Percentiles rank a stretch among this genome's conserved stretches.
Conservation (phyloP, 2,888 invertebrate genomes). For the Peribatodes rhomboidaria region DNA sequence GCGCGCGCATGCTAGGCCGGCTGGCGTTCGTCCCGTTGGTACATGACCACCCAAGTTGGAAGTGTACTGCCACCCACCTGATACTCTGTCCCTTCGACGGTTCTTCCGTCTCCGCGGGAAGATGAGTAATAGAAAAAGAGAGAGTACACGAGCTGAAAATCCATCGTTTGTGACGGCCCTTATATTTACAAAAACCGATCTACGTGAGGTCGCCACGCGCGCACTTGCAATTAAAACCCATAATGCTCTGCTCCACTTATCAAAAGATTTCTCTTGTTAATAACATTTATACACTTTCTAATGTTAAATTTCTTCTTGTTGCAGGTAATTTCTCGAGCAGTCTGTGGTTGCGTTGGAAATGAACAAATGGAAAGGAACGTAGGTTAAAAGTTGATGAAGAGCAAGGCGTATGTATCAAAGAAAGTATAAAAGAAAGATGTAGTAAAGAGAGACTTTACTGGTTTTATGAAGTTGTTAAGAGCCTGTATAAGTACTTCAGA, state of each 20-base stretch:
- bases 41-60: too few relatives aligned
- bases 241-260: constrained; percentile 48
- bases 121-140: too few relatives aligned
- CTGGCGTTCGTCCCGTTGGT: too few relatives aligned
- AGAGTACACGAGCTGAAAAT: too few relatives aligned
- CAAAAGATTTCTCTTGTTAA: constrained; percentile 46
- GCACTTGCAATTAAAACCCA: constrained; percentile 43
- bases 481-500: too few relatives aligned
- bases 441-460: too few relatives aligned
- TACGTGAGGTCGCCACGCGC: constrained; percentile 44
- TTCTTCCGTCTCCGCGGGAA: too few relatives aligned
- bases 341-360: constrained; percentile 12
- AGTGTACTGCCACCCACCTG: too few relatives aligned
- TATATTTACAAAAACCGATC: constrained; percentile 3
- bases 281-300: constrained; percentile 50
- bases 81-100: too few relatives aligned
- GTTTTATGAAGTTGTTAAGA: too few relatives aligned
- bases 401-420: constrained; percentile 4
- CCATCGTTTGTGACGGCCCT: not conserved
- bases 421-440: constrained; percentile 12
- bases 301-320: constrained; percentile 56
- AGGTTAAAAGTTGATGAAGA: not conserved
- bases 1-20: too few relatives aligned
- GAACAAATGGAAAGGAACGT: constrained; percentile 20
- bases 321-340: constrained; percentile 63